Evolutionary conservation across 2,113 vertebrate genomes (phyloP).

Genomic region (Rhabdomys dilectus): DNA sequence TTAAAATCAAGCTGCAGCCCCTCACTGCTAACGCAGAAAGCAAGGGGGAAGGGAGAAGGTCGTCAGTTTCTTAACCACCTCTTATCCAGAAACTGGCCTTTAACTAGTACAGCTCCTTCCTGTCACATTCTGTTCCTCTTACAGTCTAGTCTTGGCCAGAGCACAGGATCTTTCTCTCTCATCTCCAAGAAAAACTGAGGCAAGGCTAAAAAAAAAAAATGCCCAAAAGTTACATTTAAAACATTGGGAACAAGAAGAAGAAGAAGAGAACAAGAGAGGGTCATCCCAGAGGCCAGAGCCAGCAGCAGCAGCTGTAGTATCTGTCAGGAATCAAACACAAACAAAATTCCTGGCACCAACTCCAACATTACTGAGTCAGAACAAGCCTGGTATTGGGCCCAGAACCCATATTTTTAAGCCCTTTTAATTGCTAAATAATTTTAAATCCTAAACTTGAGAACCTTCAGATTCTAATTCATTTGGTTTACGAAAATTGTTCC

Average conservation of each 20-base stretch:
- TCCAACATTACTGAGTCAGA: not conserved
- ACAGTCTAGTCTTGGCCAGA: not conserved
- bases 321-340: not conserved
- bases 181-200: not conserved
- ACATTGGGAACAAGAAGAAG: not conserved
- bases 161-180: not conserved
- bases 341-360: not conserved
- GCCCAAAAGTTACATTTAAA: not conserved
- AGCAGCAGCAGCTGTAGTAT: not conserved
- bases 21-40: not conserved
- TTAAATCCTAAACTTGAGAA: constrained; percentile 21
- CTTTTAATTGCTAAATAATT: not conserved
- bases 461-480: not conserved
- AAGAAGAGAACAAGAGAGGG: too few species aligned
- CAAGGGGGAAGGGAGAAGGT: not conserved
- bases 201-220: not conserved
- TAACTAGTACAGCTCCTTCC: not conserved
- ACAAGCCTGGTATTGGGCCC: not conserved
- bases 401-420: not conserved
- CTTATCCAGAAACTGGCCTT: not conserved
- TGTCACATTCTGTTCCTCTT: not conserved
- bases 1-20: not conserved
- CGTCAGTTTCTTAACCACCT: not conserved
- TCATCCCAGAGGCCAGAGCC: not conserved
- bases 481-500: not conserved